A percentile compares a stretch with the other conserved stretches of the same genome.
Conservation (phyloP, 2,888 invertebrate genomes). For the Candidula unifasciata region DNA sequence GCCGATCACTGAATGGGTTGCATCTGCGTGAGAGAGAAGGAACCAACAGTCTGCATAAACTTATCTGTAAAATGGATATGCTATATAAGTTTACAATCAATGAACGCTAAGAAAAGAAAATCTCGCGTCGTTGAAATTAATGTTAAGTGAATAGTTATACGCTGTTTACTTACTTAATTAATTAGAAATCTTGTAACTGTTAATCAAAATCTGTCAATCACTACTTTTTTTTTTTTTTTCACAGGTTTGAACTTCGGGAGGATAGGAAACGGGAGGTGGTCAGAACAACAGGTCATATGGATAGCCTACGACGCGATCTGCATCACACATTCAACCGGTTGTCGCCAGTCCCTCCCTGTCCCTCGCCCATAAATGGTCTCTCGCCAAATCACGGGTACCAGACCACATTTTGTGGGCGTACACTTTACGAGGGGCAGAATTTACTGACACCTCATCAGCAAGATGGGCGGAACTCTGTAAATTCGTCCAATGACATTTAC, state of each 20-base stretch:
- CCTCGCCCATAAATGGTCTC: constrained; percentile 24
- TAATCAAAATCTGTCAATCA: background rate
- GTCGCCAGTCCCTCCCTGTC: constrained; percentile 31
- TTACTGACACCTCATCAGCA: constrained; percentile 28
- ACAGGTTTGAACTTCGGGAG: constrained; percentile 80
- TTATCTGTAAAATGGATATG: too few relatives aligned
- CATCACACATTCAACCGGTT: constrained; percentile 73
- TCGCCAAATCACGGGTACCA: constrained; percentile 27
- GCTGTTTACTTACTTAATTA: too few relatives aligned
- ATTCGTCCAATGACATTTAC: constrained; percentile 41
- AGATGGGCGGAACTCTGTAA: constrained; percentile 31
- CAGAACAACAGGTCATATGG: constrained; percentile 79
- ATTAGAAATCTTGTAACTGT: too few relatives aligned
- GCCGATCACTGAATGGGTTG: too few relatives aligned
- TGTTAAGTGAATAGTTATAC: too few relatives aligned
- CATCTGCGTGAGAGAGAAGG: too few relatives aligned
- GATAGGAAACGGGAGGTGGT: constrained; percentile 79
- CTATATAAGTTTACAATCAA: too few relatives aligned
- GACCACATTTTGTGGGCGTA: constrained; percentile 39
- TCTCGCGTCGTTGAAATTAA: background rate
- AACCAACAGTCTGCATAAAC: too few relatives aligned
- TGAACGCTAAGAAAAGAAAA: too few relatives aligned
- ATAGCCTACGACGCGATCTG: constrained; percentile 79
- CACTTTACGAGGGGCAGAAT: constrained; percentile 15
- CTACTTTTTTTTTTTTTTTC: background rate